phyloP scores from a whole-genome alignment of 2,113 vertebrate genomes.

The Potamarius usumacintae region DNA sequence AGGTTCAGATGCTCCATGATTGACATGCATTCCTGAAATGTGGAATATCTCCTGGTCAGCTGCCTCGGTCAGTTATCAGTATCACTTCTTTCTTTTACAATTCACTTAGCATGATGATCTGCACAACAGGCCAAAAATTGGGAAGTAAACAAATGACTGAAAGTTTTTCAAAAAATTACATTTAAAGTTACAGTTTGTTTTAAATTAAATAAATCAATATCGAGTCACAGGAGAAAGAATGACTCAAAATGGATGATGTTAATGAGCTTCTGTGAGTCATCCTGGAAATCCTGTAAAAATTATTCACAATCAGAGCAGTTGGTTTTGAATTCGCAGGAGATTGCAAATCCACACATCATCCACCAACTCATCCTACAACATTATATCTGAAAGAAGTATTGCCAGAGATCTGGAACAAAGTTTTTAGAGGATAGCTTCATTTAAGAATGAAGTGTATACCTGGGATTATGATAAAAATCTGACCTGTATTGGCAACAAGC shows the following conservation, averaged over 20 bases:
- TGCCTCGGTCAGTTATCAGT: constrained; percentile 26
- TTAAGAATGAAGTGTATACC: neutral
- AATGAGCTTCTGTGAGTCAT: neutral
- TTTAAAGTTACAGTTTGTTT: neutral
- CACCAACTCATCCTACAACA: neutral
- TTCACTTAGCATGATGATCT: constrained; percentile 6
- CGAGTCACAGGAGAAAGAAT: neutral
- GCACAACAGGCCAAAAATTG: neutral
- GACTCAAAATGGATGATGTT: neutral
- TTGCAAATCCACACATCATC: constrained; percentile 3
- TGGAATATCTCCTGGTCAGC: neutral
- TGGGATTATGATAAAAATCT: neutral
- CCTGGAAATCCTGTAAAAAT: neutral
- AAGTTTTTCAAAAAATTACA: neutral
- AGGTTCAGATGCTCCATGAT: neutral
- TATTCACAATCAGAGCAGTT: neutral
- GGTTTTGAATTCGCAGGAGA: neutral
- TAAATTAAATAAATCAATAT: neutral
- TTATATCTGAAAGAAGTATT: neutral
- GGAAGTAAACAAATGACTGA: neutral
- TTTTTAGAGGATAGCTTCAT: neutral
- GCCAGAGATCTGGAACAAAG: neutral
- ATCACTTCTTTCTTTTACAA: neutral
- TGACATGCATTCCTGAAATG: constrained; percentile 10
- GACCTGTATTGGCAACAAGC: neutral